phyloP scores from a whole-genome alignment of 92 coral and sea anemone species.

The Isaurus tuberculatus region DNA sequence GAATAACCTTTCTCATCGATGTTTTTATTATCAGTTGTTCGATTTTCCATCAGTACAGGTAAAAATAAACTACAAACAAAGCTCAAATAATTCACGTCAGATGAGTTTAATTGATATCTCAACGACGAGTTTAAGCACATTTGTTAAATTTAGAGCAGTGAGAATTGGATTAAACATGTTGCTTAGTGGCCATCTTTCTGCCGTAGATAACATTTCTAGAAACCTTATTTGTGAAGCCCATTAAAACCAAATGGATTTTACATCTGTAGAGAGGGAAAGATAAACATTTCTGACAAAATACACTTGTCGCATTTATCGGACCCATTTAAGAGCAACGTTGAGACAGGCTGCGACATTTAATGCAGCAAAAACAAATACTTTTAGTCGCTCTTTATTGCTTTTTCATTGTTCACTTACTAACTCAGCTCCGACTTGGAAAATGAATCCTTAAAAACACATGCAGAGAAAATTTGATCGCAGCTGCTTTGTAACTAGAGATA shows the following conservation, averaged over 20 bases:
- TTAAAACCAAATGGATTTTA: conserved; percentile 34
- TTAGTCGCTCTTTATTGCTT: neutral
- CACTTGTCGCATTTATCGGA: conserved; percentile 23
- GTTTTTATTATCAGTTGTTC: neutral
- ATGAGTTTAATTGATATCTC: neutral
- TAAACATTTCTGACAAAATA: conserved; percentile 45
- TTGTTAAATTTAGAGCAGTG: neutral
- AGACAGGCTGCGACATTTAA: conserved; percentile 26
- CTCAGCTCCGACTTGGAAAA: neutral
- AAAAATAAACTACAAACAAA: neutral
- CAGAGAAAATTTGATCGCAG: conserved; percentile 16
- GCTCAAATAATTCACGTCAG: too few species aligned
- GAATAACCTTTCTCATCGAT: neutral
- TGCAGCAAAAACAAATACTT: neutral
- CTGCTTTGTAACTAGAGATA: neutral
- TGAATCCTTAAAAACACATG: neutral
- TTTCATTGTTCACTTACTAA: neutral
- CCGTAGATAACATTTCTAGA: conserved; percentile 41
- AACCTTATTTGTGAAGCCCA: conserved; percentile 37
- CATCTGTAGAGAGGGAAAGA: conserved; percentile 36
- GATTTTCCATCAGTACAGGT: neutral
- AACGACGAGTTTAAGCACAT: neutral
- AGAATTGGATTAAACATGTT: neutral
- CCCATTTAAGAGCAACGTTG: conserved; percentile 10
- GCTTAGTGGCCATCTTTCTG: conserved; percentile 3